These are phyloP conservation scores for Pollimyrus isidori DNA, from an alignment of 2,113 vertebrate genomes.

Conservation along the genomic window DNA sequence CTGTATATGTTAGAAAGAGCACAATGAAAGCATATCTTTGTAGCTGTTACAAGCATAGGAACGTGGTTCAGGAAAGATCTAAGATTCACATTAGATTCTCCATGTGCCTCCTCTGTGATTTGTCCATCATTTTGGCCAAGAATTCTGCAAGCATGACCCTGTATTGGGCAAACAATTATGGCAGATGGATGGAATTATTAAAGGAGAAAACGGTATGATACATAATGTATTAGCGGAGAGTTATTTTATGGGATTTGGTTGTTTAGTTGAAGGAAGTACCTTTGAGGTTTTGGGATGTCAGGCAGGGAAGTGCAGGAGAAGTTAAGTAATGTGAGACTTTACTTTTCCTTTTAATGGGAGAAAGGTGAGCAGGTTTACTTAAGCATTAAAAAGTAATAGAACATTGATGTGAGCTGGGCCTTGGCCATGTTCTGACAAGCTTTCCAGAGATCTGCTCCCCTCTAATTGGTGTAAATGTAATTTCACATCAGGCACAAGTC, in stretches of 20 bases:
- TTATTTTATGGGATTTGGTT: background rate
- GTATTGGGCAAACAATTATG: background rate
- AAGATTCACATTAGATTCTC: background rate
- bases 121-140: background rate
- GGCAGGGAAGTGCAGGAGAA: background rate
- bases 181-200: background rate
- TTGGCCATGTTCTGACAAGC: background rate
- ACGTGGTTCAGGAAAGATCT: background rate
- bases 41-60: constrained; percentile 11
- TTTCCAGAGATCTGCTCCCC: background rate
- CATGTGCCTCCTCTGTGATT: background rate
- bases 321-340: background rate
- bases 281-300: background rate
- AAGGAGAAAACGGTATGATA: background rate
- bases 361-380: background rate
- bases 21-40: constrained; percentile 1
- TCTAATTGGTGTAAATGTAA: background rate
- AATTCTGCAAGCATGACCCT: background rate
- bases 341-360: background rate
- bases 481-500: background rate
- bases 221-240: background rate
- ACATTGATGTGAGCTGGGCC: background rate
- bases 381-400: background rate
- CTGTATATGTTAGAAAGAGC: constrained; percentile 19
- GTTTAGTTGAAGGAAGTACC: background rate